A percentile compares a stretch with the other conserved stretches of the same genome.
Evolutionary conservation across 2,797 vertebrate species (phyloP).

Genomic region (Neosalanx taihuensis): DNA sequence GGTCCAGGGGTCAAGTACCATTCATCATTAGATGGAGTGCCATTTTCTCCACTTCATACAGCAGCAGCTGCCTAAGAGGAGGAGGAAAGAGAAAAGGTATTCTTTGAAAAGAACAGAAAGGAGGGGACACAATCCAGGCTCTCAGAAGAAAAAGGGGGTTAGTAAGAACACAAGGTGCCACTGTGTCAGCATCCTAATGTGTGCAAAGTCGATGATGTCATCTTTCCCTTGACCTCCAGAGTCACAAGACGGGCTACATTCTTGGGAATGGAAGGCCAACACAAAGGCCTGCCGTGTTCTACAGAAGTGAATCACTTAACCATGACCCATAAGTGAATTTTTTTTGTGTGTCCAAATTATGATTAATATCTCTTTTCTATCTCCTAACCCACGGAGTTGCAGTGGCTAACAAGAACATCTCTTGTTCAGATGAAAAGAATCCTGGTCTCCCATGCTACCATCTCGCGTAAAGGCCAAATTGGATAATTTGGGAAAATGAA

Average conservation of each 20-base stretch:
- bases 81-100: conserved; percentile 79
- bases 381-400: conserved; percentile 78
- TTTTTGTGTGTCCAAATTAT: conserved; percentile 90
- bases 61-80: conserved; percentile 75
- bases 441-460: conserved; percentile 77
- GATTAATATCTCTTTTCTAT: conserved; percentile 96
- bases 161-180: conserved; percentile 92
- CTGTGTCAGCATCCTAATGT: conserved; percentile 89
- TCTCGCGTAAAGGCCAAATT: conserved; percentile 87
- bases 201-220: conserved; percentile 91
- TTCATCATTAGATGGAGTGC: conserved; percentile 97
- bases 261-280: conserved; percentile 80
- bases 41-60: conserved; percentile 88
- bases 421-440: conserved; percentile 87
- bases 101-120: conserved; percentile 82
- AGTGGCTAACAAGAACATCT: conserved; percentile 85
- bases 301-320: conserved; percentile 86
- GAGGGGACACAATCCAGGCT: conserved; percentile 78
- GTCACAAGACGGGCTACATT: conserved; percentile 90
- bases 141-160: conserved; percentile 69
- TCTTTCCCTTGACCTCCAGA: conserved; percentile 84
- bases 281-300: conserved; percentile 87
- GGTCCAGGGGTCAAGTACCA: conserved; percentile 90
- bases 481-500: conserved; percentile 87
- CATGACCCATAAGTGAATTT: conserved; percentile 85